phyloP scores from a whole-genome alignment of 2,797 vertebrate genomes.

The Poecilia wingei region DNA sequence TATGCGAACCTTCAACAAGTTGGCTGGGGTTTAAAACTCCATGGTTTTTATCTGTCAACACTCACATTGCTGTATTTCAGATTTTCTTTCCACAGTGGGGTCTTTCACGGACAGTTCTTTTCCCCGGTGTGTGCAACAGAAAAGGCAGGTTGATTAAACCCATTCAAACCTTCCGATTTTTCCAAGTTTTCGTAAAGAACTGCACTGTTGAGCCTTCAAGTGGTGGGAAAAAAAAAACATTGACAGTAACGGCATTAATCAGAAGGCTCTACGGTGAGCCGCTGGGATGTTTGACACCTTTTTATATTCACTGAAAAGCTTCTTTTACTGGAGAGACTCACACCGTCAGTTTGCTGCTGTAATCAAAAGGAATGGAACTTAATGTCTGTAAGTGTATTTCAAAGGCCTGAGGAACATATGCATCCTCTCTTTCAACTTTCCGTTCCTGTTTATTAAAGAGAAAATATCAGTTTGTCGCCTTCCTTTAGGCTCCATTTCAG shows the following conservation, averaged over 20 bases:
- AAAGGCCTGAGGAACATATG: not conserved
- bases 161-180: conserved; percentile 33
- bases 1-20: conserved; percentile 39
- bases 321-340: conserved; percentile 7
- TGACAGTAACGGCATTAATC: conserved; percentile 37
- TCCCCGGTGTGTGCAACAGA: conserved; percentile 39
- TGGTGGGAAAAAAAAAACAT: not conserved
- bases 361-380: not conserved
- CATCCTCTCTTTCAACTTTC: not conserved
- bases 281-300: not conserved
- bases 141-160: conserved; percentile 62
- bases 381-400: not conserved
- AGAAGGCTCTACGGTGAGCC: conserved; percentile 12
- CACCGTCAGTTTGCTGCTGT: not conserved
- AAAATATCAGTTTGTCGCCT: not conserved
- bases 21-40: conserved; percentile 33
- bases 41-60: conserved; percentile 44
- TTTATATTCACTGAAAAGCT: conserved; percentile 9
- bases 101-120: conserved; percentile 52
- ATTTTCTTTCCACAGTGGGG: conserved; percentile 28
- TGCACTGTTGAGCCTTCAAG: conserved; percentile 15
- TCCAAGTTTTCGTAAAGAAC: conserved; percentile 32
- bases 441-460: not conserved
- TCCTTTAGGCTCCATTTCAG: not conserved
- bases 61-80: conserved; percentile 18